Evolutionary conservation across 2,888 invertebrate species (phyloP), one percentile per base, ranked within the genome.

Genomic region (Thecocarcelia acutangulata): DNA sequence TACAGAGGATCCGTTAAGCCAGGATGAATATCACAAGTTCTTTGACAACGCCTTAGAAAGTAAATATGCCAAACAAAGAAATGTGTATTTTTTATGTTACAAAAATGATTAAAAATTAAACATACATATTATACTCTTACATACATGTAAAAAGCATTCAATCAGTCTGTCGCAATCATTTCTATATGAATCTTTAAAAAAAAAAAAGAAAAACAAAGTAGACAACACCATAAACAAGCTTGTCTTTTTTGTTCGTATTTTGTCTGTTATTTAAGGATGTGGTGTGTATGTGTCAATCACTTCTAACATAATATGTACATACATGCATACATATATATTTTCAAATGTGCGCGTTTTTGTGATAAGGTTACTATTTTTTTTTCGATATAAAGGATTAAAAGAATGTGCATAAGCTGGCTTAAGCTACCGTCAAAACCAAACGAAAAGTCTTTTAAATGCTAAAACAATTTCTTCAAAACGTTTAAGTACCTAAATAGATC

Each of bases 41-140:
- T 94, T 94, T 92, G 95, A 95, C 92, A 93, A 94, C 89, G 94
- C 95, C 89, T 93, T 96, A 86, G 96, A 96, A 93, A 95, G 95
- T 95, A 94, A 91, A 89, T 90, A 90, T 90, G 24, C 61, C 59
- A 76, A 76, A 17, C 46, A 69, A 68, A 76, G 44, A 61, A 69
- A 80, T 70, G 28, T 64, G 48, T 76, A 37, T 52, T 33, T 50
- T 15, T 11, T 63, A 44, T 13, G 15, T 24, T 24, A 46, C 40
- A 52, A 50, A 73, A 73, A 21, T 15, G 15, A 44, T 46, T 21
- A 64, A 58, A 58, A 50, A 11, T 6, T 42, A 50, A 24, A 50
- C 13, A 46, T 46, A 17, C 13, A 59, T 24, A 24, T 40, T 37
- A 12, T 9, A 3, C 19, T 37, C 13, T 17, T 19, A 8, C 12